Evolutionary conservation across 2,797 vertebrate species (phyloP), one percentile per base, ranked within the genome.

Genomic region (Miichthys miiuy): DNA sequence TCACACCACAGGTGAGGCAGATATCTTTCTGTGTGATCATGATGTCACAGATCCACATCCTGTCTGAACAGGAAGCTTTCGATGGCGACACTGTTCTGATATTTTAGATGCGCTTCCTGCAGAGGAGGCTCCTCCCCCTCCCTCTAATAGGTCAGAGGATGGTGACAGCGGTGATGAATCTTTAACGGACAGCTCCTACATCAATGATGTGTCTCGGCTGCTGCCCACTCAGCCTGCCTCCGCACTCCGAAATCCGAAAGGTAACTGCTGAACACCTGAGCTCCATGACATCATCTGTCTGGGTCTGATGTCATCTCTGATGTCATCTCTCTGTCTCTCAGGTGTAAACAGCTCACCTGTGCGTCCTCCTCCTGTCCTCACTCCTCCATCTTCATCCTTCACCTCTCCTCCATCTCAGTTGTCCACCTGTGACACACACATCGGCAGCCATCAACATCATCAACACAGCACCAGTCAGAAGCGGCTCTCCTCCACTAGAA

Each of bases 401-500:
- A n/a, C 12, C n/a, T 16, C 42, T 9, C 25, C 70, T 54, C 20
- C 68, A 7, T 20, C 46, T 7, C 77, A 5, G 52, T 47, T 51
- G 0, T 75, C 87, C 70, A 57, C 65, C 75, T 83, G 76, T 68
- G 75, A 82, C 12, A 66, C 68, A 68, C 74, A 84, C 44, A 73
- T n/a, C 54, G 60, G 60, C 34, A 58, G 58, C 46, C 76, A 10
- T 54, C 79, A 62, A 21, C 79, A 56, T 47, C 80, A 21, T 48
- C 76, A 4, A 1, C 83, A 25, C 20, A 71, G 63, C 60, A 38
- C 68, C 67, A 79, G 77, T 78, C 87, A 86, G 57, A 94, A 92
- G 58, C 77, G 65, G 3, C 82, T 88, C 2, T 80, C 89, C 18
- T 93, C 95, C 60, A 78, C 68, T 10, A 91, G 74, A 83, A 94